Conservation (phyloP, 2,888 invertebrate species). For the Halictus ligatus region DNA sequence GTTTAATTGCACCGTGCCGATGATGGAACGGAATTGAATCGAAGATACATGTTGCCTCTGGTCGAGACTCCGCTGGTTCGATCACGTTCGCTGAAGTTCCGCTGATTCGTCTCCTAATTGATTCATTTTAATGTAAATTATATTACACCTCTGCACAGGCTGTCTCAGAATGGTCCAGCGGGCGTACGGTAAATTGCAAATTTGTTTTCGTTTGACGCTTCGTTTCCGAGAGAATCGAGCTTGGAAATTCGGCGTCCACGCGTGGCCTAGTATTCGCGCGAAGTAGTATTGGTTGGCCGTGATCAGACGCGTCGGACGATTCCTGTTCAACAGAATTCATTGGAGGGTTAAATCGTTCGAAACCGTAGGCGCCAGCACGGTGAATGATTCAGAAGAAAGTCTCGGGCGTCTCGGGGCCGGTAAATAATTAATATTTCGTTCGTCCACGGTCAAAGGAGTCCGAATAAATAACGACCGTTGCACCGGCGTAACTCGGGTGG, state of each 20-base stretch:
- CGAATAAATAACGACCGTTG: not conserved
- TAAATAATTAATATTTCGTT: not conserved
- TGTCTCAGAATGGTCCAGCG: no score
- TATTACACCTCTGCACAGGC: no score
- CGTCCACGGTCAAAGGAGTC: not conserved
- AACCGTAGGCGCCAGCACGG: not conserved
- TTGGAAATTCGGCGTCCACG: no score
- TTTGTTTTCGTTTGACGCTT: not conserved
- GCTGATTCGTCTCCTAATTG: not conserved
- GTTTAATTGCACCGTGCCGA: not conserved
- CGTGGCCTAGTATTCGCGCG: not conserved
- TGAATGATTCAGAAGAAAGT: not conserved
- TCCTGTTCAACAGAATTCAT: no score
- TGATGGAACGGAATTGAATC: not conserved
- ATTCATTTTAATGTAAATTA: not conserved
- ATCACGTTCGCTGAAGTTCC: not conserved
- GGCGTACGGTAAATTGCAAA: no score
- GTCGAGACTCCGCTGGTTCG: not conserved
- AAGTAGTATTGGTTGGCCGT: not conserved
- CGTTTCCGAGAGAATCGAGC: not conserved
- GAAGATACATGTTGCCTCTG: not conserved
- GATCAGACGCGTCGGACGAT: no score
- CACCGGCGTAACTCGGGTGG: not conserved
- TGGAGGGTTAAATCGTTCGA: not conserved
- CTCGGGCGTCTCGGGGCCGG: not conserved